Base-by-base conservation (phyloP, 2,113 vertebrate genomes). In the Nestor notabilis region DNA sequence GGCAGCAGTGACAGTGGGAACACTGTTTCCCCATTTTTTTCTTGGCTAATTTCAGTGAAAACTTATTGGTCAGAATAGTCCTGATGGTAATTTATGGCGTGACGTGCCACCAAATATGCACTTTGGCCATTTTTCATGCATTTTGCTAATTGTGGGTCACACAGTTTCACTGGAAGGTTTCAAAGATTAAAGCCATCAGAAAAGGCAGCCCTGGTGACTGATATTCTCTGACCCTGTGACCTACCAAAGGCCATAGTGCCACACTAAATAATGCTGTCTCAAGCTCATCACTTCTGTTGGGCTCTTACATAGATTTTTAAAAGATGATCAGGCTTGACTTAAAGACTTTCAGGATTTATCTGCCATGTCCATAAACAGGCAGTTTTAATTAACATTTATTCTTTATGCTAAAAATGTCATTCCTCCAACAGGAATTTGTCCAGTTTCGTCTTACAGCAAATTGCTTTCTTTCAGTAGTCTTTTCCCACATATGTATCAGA, bases 251-350 rank as follows among this genome's bases (percentile, higher is more conserved):
- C 81, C 60, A 60, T 7, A 84, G 72, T 70, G 50, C 88, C 88
- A 64, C 68, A 84, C 68, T 94, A 94, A 96, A 92, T 92, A 96
- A 95, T 93, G 80, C 88, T 95, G 76, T 92, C 92, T 89, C 79
- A 84, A 93, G 43, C 83, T 90, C 60, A 68, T 90, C 66, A 20
- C 55, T 93, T 86, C 49, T 87, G 15, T 55, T 94, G 64, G 5
- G 7, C 33, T 94, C 44, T 66, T 71, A 72, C 46, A 39, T 28
- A 92, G 79, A 75, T 69, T 88, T 95, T 78, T 39, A 50, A 88
- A 90, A 74, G 55, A 90, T 43, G 28, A 60, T 83, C 50, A 66
- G 46, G 43, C 39, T 92, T 95, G 78, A 69, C 44, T 85, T 76
- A 77, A 65, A 87, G 63, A 56, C 20, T 64, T 90, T 39, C 33